phyloP scores from a whole-genome alignment of 2,797 vertebrate genomes.

The Tapirus indicus region DNA sequence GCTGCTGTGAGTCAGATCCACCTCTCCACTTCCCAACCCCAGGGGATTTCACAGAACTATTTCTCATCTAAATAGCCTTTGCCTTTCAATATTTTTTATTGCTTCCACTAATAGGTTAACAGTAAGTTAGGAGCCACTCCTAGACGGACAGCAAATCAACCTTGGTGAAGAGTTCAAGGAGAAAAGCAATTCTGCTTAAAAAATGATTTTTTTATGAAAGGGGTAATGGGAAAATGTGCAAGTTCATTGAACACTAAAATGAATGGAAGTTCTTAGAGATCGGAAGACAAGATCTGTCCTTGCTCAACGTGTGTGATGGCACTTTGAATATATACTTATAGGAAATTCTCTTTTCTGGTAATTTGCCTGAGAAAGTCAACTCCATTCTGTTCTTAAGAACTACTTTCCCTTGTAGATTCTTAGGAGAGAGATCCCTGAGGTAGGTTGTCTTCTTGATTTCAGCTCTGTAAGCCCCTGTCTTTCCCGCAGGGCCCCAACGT shows the following conservation, averaged over 20 bases:
- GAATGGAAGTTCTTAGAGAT: constrained; percentile 54
- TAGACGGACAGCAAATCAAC: constrained; percentile 82
- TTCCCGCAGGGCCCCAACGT: rapidly evolving
- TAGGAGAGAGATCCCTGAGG: not conserved
- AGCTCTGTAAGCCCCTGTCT: not conserved
- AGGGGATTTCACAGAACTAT: constrained; percentile 82
- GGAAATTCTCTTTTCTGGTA: constrained; percentile 33
- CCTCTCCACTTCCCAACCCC: constrained; percentile 68
- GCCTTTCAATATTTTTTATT: constrained; percentile 86
- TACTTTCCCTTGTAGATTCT: not conserved
- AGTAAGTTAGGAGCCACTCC: constrained; percentile 84
- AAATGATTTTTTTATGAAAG: constrained; percentile 80
- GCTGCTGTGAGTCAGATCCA: constrained; percentile 66
- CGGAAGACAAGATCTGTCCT: not conserved
- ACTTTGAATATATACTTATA: not conserved
- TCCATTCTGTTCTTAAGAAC: not conserved
- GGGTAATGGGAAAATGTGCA: constrained; percentile 63
- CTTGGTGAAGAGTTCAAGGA: constrained; percentile 85
- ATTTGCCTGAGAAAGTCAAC: constrained; percentile 10
- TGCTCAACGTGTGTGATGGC: not conserved
- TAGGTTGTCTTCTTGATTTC: not conserved
- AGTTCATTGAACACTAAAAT: constrained; percentile 72
- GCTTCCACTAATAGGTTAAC: constrained; percentile 86
- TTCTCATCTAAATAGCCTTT: constrained; percentile 86
- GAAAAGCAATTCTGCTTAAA: constrained; percentile 83